Evolutionary conservation across 2,888 invertebrate species (phyloP).

Genomic region (Drosophila robusta): DNA sequence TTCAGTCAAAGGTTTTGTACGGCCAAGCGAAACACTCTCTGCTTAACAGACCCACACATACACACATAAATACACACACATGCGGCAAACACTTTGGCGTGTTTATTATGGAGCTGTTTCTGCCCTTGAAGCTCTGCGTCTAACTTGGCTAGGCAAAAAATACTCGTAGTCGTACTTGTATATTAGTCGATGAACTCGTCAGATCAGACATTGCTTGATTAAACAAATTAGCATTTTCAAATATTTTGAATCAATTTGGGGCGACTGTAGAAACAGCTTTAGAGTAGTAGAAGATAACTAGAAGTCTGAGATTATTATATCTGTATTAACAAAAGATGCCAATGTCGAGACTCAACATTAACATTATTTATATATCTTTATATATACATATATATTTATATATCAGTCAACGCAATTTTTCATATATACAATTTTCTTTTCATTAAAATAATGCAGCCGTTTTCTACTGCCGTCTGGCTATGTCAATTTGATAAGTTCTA

Average conservation of each 20-base stretch:
- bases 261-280: not conserved
- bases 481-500: too few species aligned
- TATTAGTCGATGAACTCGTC: constrained; percentile 45
- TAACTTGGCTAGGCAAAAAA: constrained; percentile 8
- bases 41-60: constrained; percentile 16
- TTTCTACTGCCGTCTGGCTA: too few species aligned
- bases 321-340: not conserved
- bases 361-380: too few species aligned
- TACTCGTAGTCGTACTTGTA: constrained; percentile 12
- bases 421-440: too few species aligned
- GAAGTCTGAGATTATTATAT: not conserved
- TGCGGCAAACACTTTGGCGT: constrained; percentile 64
- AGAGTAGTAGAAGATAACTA: too few species aligned
- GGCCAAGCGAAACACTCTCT: constrained; percentile 52
- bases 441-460: too few species aligned
- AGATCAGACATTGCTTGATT: constrained; percentile 47
- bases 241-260: not conserved
- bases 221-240: constrained; percentile 28
- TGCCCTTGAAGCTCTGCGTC: constrained; percentile 29
- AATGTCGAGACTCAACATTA: not conserved
- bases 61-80: constrained; percentile 25
- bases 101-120: constrained; percentile 68
- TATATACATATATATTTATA: too few species aligned
- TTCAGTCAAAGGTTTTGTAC: constrained; percentile 75
- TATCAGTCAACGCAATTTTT: too few species aligned